A percentile compares a stretch with the other conserved stretches of the same genome.
Evolutionary conservation across 2,113 vertebrate genomes (phyloP).

Genomic region (Lepus americanus): DNA sequence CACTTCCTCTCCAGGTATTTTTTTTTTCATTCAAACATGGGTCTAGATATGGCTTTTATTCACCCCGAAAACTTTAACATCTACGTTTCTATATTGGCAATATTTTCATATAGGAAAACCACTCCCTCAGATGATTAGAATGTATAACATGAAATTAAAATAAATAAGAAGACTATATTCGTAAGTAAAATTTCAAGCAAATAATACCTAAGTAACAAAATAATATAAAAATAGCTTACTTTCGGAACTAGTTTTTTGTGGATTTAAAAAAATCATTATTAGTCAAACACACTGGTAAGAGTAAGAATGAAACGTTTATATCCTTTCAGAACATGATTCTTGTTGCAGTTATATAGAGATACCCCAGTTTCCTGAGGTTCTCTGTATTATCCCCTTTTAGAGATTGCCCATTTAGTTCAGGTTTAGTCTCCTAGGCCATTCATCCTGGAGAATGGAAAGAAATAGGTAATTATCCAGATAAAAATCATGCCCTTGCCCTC

Average conservation of each 20-base stretch:
- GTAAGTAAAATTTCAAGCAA: slow-evolving; percentile 19
- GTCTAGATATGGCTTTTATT: neutral
- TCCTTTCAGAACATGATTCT: neutral
- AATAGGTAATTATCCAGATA: neutral
- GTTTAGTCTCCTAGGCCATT: neutral
- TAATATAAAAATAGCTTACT: neutral
- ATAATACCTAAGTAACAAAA: neutral
- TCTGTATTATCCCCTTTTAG: neutral
- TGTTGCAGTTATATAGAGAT: neutral
- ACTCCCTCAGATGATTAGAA: neutral
- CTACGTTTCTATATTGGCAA: neutral
- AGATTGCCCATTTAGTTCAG: slow-evolving; percentile 12
- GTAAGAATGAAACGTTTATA: neutral
- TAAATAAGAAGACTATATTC: neutral
- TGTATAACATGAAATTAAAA: neutral
- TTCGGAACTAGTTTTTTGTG: neutral
- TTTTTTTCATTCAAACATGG: neutral
- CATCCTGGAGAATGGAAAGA: neutral
- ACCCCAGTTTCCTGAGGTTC: slow-evolving; percentile 8
- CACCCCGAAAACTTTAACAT: neutral
- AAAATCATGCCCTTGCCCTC: neutral
- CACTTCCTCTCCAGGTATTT: neutral
- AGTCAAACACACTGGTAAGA: neutral
- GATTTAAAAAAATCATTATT: neutral
- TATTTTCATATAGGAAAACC: neutral